Conservation (phyloP, 2,797 vertebrate genomes). For the Coilia nasus region DNA sequence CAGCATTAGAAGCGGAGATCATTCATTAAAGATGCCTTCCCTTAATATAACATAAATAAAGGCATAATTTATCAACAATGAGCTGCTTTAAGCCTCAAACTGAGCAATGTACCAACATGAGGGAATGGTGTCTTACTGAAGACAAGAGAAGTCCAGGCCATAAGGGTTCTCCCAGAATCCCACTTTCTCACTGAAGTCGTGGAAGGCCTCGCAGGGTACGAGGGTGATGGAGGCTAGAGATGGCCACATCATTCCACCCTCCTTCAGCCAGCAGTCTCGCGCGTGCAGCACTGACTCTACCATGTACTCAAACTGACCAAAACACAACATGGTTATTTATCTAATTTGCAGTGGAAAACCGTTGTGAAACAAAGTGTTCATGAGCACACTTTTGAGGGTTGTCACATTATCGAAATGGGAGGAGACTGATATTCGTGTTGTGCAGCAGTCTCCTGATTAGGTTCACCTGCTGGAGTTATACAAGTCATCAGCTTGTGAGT, state of each 20-base stretch:
- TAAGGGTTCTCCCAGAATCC: constrained; percentile 81
- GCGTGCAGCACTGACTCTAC: constrained; percentile 81
- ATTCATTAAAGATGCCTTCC: background rate
- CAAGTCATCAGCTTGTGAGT: constrained; percentile 10
- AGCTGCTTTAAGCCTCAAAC: background rate
- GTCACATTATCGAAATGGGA: background rate
- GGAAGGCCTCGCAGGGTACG: constrained; percentile 78
- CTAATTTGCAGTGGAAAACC: background rate
- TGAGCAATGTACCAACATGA: too few species aligned
- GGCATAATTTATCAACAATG: too few species aligned
- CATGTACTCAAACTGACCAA: constrained; percentile 83
- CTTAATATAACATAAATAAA: too few species aligned
- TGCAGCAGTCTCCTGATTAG: background rate
- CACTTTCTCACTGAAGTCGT: constrained; percentile 77
- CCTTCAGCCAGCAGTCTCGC: constrained; percentile 75
- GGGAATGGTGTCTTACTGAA: constrained; percentile 70
- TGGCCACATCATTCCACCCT: constrained; percentile 78
- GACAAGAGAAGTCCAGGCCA: constrained; percentile 79
- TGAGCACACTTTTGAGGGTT: too few species aligned
- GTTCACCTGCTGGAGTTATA: background rate
- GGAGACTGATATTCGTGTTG: background rate
- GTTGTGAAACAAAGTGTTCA: background rate
- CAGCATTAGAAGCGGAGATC: background rate
- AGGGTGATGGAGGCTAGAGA: constrained; percentile 75
- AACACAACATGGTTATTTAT: background rate